Evolutionary conservation across 2,113 vertebrate genomes (phyloP).

Genomic region (Pteruthius melanotis): DNA sequence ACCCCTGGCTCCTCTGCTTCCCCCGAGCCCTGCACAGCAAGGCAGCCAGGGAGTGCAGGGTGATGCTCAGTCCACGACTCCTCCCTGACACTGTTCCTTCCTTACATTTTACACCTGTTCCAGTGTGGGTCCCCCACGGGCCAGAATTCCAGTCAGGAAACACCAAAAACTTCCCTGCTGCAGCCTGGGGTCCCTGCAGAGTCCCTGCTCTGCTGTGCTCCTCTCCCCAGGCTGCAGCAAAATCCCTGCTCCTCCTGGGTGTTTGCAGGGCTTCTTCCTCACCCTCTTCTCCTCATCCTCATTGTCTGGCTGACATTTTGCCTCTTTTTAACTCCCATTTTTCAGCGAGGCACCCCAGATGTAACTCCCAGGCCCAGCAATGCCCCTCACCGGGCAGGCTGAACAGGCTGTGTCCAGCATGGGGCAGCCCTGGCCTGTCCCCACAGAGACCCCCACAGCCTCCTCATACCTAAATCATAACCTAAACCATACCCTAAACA

Average conservation of each 20-base stretch:
- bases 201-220: background rate
- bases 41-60: background rate
- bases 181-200: accelerated
- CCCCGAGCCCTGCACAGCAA: accelerated
- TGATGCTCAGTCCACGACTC: background rate
- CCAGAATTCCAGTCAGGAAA: background rate
- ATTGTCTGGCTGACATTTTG: accelerated
- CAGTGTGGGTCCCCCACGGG: accelerated
- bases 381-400: background rate
- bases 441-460: background rate
- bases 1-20: background rate
- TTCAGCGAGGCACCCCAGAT: background rate
- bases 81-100: background rate
- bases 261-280: background rate
- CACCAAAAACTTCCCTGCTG: background rate
- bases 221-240: background rate
- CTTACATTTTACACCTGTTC: background rate
- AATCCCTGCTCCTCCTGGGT: background rate
- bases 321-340: background rate
- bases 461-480: too few relatives aligned
- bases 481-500: background rate
- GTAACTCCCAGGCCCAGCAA: background rate
- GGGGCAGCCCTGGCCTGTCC: background rate
- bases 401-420: accelerated
- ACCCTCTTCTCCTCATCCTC: background rate